phyloP scores from a whole-genome alignment of 2,797 vertebrate genomes.

The Platyrinchus mystaceus region DNA sequence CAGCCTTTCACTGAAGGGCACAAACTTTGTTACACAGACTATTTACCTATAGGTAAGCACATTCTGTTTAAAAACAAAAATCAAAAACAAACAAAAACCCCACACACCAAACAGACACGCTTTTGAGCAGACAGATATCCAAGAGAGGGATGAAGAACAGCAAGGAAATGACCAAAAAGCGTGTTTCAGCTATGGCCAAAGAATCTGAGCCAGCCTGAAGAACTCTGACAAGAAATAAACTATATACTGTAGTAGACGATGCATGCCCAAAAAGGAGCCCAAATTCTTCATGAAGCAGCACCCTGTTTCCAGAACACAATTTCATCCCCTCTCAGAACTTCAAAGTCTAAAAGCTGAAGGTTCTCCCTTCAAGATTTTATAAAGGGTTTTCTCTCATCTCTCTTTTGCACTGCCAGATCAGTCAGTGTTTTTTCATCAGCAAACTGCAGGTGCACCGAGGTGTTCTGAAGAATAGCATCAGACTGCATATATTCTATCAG shows the following conservation, averaged over 20 bases:
- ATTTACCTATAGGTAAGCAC: not conserved
- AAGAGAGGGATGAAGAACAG: not conserved
- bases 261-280: not conserved
- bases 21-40: not conserved
- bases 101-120: not conserved
- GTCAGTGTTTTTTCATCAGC: not conserved
- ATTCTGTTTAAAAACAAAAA: not conserved
- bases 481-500: not conserved
- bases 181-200: not conserved
- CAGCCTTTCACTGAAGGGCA: not conserved
- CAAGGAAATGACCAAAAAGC: not conserved
- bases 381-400: not conserved
- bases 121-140: not conserved
- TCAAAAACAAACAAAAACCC: not conserved
- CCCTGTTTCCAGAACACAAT: not conserved
- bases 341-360: not conserved
- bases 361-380: not conserved
- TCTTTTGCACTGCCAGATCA: not conserved
- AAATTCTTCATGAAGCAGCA: not conserved
- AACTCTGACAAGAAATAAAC: not conserved
- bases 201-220: not conserved
- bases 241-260: not conserved
- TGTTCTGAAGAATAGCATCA: not conserved
- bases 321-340: not conserved
- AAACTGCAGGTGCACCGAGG: rapidly evolving